Base-by-base conservation (phyloP, 2,797 vertebrate species). In the Urosaurus nigricauda region DNA sequence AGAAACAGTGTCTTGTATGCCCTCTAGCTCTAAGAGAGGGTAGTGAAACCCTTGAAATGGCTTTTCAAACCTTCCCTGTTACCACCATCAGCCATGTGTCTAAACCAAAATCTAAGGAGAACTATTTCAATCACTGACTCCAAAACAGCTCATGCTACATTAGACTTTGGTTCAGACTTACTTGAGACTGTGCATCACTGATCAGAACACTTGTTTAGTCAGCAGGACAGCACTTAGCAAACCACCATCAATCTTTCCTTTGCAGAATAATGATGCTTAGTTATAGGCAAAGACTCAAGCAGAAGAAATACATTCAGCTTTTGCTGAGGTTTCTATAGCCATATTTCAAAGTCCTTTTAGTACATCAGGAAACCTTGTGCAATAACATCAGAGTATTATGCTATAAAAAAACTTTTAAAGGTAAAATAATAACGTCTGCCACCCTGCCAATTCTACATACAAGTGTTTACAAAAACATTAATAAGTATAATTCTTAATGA, bases 361-460 rank as follows among this genome's bases (percentile, higher is more conserved):
- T 53, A 91, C 86, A 90, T 83, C 85, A 87, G 87, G 88, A 3
- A 88, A 71, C 35, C 79, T 85, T 87, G 89, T 0, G 79, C 81
- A 91, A 93, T 89, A 79, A 86, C 91, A 89, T 92, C 75, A 88
- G 65, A 85, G 70, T 0, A 0, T 88, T 40, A 12, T 93, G 87
- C 56, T 85, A 77, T n/a, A 92, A 90, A 85, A 85, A 90, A 3
- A 35, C 77, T 80, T 73, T 90, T 88, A 65, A 92, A 95, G 86
- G 63, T 88, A 79, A 56, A 84, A 26, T 0, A 94, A 53, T 47
- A 84, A 47, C 83, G 90, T 88, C 84, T 79, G 71, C 89, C 79
- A 79, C 75, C 91, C 53, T 78, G 81, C 43, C 87, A 83, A 86
- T 8, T 75, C 87, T 3, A 0, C 70, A 32, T 7, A 0, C 35